phyloP scores from a whole-genome alignment of 1,140 invertebrate genomes.

The Drosophila gunungcola region DNA sequence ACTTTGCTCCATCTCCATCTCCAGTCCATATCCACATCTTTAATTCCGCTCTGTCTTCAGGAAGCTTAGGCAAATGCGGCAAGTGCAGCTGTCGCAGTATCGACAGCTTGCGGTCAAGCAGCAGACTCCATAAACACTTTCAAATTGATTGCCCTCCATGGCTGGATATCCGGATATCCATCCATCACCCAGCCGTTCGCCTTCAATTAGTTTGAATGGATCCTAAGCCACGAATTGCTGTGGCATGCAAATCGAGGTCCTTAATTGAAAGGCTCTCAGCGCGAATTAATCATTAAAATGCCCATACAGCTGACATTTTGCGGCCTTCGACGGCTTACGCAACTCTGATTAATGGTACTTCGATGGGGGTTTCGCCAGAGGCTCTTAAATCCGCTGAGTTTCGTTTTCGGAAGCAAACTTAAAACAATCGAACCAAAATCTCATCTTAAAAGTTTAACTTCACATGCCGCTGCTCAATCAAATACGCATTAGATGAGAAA shows the following conservation, averaged over 20 bases:
- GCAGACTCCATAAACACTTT: slow-evolving; percentile 66
- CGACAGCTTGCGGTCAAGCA: slow-evolving; percentile 76
- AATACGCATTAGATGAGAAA: background rate
- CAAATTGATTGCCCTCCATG: slow-evolving; percentile 62
- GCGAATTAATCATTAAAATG: slow-evolving; percentile 78
- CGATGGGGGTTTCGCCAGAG: slow-evolving; percentile 10
- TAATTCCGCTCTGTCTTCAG: slow-evolving; percentile 21
- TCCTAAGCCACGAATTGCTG: slow-evolving; percentile 34
- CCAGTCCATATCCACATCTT: slow-evolving; percentile 7
- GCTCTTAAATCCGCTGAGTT: slow-evolving; percentile 66
- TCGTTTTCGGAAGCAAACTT: slow-evolving; percentile 25
- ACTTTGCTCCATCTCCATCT: slow-evolving; percentile 39
- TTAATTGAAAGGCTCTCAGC: slow-evolving; percentile 69
- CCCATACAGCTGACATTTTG: slow-evolving; percentile 68
- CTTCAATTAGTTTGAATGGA: slow-evolving; percentile 56
- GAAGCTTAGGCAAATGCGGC: slow-evolving; percentile 72
- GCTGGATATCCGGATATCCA: slow-evolving; percentile 8
- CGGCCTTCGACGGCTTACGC: slow-evolving; percentile 49
- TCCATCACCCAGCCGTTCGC: slow-evolving; percentile 63
- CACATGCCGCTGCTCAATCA: slow-evolving; percentile 53
- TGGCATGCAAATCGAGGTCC: slow-evolving; percentile 68
- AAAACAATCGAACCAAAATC: slow-evolving; percentile 60
- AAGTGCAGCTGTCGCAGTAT: slow-evolving; percentile 76
- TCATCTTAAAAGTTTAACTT: slow-evolving; percentile 13
- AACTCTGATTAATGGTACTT: slow-evolving; percentile 67